Evolutionary conservation across 1,140 invertebrate species (phyloP).

Genomic region (Pogonognathellus flavescens): DNA sequence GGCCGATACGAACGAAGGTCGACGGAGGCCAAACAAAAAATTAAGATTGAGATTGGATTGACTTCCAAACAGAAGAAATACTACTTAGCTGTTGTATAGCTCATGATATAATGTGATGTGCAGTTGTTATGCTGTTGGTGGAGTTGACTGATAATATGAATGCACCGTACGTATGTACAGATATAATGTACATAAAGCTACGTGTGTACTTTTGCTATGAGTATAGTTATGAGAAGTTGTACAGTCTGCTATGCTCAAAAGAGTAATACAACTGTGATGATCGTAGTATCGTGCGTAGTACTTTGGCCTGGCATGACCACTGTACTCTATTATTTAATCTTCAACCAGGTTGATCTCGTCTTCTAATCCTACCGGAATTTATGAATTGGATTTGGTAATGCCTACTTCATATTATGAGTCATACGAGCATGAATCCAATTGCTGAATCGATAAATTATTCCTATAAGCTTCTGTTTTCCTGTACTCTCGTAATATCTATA

Average conservation of each 20-base stretch:
- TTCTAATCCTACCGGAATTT: conserved; percentile 39
- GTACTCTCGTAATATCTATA: not conserved
- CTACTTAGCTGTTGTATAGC: conserved; percentile 1
- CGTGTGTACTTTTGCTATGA: too few species aligned
- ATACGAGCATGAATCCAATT: conserved; percentile 16
- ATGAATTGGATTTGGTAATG: conserved; percentile 34
- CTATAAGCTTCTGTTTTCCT: conserved; percentile 6
- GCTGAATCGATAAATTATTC: conserved; percentile 10
- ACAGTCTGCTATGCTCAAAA: not conserved
- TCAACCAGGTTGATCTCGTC: conserved; percentile 32
- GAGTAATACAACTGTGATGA: conserved; percentile 18
- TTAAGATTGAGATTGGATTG: conserved; percentile 45
- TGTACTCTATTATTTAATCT: conserved; percentile 42
- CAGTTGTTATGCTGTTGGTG: not conserved
- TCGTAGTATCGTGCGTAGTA: conserved; percentile 41
- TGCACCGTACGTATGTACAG: not conserved
- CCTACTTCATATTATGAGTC: conserved; percentile 4
- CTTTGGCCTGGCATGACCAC: conserved; percentile 23
- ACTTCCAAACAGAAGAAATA: conserved; percentile 27
- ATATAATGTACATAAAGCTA: too few species aligned
- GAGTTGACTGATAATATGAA: not conserved
- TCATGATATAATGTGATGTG: not conserved
- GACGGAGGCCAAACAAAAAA: conserved; percentile 48
- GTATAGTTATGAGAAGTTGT: too few species aligned
- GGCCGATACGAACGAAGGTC: conserved; percentile 24